phyloP scores from a whole-genome alignment of 2,888 invertebrate genomes.

The Drosophila ochracea region DNA sequence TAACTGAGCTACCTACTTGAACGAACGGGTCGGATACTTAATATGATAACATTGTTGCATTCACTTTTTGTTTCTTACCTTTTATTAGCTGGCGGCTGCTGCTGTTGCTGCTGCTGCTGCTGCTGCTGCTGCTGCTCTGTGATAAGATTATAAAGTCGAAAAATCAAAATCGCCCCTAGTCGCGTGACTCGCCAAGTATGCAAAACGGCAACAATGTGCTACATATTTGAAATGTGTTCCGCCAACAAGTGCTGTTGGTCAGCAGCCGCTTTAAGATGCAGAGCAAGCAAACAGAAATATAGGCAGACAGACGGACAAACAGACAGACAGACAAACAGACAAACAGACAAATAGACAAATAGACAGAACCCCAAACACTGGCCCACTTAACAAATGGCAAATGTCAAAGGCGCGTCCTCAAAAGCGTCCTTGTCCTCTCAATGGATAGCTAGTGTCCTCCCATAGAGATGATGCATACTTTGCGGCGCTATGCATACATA shows the following conservation, averaged over 20 bases:
- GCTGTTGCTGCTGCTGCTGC: conserved; percentile 14
- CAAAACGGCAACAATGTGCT: conserved; percentile 18
- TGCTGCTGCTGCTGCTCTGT: conserved; percentile 17
- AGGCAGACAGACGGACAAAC: neutral
- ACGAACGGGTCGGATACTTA: conserved; percentile 60
- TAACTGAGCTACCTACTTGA: neutral
- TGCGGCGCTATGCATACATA: conserved; percentile 29
- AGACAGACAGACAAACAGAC: neutral
- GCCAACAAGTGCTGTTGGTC: conserved; percentile 35
- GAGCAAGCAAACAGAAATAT: neutral
- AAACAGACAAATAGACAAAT: neutral
- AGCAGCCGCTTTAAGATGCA: neutral
- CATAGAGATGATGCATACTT: conserved; percentile 44
- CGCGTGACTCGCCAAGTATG: conserved; percentile 42
- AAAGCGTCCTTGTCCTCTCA: conserved; percentile 28
- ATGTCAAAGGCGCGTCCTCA: conserved; percentile 49
- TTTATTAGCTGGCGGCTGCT: neutral
- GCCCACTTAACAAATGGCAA: conserved; percentile 51
- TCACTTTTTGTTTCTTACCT: conserved; percentile 3
- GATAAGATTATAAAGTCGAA: conserved; percentile 56
- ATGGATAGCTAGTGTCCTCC: conserved; percentile 7
- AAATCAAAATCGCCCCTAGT: conserved; percentile 42
- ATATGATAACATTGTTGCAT: conserved; percentile 51
- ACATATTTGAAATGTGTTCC: conserved; percentile 26
- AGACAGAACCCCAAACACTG: conserved; percentile 16